Evolutionary conservation across 2,113 vertebrate species (phyloP), one percentile per base, ranked within the genome.

Genomic region (Pelobates fuscus): DNA sequence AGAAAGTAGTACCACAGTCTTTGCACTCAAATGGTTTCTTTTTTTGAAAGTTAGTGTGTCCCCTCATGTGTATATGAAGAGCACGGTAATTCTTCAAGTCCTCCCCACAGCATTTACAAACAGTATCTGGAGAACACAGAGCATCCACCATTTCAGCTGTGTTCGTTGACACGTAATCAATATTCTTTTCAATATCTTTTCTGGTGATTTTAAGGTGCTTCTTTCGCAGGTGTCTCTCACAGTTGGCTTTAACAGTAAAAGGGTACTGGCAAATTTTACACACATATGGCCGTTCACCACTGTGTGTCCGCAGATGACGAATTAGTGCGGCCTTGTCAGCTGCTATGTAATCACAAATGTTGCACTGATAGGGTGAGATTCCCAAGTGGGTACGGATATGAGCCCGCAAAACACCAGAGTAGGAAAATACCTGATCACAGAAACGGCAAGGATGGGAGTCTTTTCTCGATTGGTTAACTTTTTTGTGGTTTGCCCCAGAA

Each of bases 241-340:
- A 99, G 84, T 99, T 99, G 81, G 97, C 97, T 81, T 98, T 98
- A 81, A 99, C 96, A 0, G 97, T 99, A 89, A 99, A 99, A 0
- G 97, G 96, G 78, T 98, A 99, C 81, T 96, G 96, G 84, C 97
- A 99, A 82, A 99, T 93, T n/a, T 95, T 94, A 83, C 97, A 99
- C 72, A 98, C 91, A 54, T 98, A 99, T 0, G 97, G 97, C 66
- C 97, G 90, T 85, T 99, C 97, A 1, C 97, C 96, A 0, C 97
- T 98, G 89, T 99, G 97, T 0, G 95, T 98, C 30, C 96, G 92
- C 83, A 99, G 84, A 86, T 99, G 97, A 1, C 97, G 92, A 84
- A 99, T 98, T 44, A 99, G 89, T 0, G 97, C 98, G 0, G 96
- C 97, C 78, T 98, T 98, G 89, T 98, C 97, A 0, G 97, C 96